Conservation (phyloP, 2,797 vertebrate species). For the Apogon hyalosoma region DNA sequence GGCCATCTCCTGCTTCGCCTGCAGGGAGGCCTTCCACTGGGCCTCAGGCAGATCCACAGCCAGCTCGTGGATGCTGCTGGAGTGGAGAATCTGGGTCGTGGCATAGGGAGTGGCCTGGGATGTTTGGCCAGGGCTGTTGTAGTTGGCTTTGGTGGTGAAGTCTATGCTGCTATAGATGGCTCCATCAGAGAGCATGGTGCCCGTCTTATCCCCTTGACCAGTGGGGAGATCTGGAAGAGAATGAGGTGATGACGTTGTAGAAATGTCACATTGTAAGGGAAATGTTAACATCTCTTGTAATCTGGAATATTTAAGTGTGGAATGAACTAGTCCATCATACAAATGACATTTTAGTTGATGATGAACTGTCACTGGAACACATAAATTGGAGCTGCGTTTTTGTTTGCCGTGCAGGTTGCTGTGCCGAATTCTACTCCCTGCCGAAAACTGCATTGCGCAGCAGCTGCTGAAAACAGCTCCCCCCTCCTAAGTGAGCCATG, state of each 20-base stretch:
- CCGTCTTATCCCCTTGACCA: slow-evolving; percentile 93
- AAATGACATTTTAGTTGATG: no score
- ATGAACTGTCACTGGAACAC: no score
- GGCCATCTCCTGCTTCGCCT: slow-evolving; percentile 96
- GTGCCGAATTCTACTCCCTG: no score
- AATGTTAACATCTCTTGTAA: slow-evolving; percentile 5
- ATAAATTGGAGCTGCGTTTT: no score
- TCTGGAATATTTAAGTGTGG: slow-evolving; percentile 11
- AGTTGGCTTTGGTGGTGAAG: slow-evolving; percentile 96
- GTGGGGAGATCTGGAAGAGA: slow-evolving; percentile 88
- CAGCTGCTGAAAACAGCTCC: no score
- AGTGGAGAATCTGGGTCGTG: slow-evolving; percentile 97
- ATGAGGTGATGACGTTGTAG: slow-evolving; percentile 13
- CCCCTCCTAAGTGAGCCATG: no score
- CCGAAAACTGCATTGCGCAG: no score
- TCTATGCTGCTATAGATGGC: slow-evolving; percentile 99
- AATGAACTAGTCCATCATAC: no score
- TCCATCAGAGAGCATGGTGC: slow-evolving; percentile 97
- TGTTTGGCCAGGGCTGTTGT: slow-evolving; percentile 94
- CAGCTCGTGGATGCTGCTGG: slow-evolving; percentile 96
- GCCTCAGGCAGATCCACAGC: slow-evolving; percentile 96
- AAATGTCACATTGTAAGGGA: neutral
- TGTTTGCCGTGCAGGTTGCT: no score
- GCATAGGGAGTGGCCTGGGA: slow-evolving; percentile 96
- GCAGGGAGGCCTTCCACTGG: slow-evolving; percentile 96